Conservation (phyloP, 2,888 invertebrate genomes). For the Oasisia sp. region DNA sequence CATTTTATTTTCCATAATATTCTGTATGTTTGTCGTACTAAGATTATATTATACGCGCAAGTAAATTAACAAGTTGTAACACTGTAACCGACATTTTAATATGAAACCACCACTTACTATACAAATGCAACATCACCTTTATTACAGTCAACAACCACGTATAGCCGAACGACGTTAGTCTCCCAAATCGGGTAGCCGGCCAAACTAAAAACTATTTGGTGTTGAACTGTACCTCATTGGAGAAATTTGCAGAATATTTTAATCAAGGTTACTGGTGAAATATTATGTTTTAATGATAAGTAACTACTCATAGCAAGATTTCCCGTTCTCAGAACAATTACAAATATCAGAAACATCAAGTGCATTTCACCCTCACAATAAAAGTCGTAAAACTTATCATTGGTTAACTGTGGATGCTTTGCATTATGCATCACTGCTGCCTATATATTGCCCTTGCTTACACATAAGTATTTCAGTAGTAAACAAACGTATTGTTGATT, state of each 20-base stretch:
- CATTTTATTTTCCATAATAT: too few relatives aligned
- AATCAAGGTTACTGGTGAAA: not conserved
- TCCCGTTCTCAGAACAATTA: not conserved
- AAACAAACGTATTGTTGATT: not conserved
- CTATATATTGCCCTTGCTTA: not conserved
- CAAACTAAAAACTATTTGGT: not conserved
- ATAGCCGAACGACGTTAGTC: not conserved
- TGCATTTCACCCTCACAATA: not conserved
- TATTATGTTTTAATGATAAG: not conserved
- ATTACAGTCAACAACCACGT: not conserved
- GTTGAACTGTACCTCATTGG: not conserved
- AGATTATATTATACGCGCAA: not conserved
- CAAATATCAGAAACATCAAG: too few relatives aligned
- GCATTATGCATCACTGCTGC: constrained; percentile 9
- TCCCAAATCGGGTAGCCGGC: not conserved
- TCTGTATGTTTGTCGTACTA: not conserved
- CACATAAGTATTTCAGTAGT: not conserved
- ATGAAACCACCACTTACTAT: not conserved
- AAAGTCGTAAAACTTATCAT: not conserved
- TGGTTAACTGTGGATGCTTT: not conserved
- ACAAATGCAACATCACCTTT: not conserved
- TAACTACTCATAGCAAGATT: not conserved
- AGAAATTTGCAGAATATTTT: not conserved
- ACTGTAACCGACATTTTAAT: constrained; percentile 7
- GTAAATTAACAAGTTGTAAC: not conserved